Evolutionary conservation across 1,140 invertebrate species (phyloP), one percentile per base, ranked within the genome.

Genomic region (Ridgeia piscesae): DNA sequence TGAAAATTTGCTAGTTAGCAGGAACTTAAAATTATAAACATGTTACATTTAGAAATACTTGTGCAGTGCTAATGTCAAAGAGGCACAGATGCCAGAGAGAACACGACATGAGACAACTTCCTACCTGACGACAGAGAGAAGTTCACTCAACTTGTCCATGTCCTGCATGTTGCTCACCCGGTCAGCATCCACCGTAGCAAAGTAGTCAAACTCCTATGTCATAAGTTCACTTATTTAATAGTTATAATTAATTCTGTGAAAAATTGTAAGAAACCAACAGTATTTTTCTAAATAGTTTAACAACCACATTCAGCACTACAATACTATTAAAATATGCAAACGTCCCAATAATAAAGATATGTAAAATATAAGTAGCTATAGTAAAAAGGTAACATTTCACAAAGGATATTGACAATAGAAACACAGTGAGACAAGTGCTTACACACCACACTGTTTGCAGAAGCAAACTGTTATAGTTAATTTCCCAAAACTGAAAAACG

Each of bases 111-210:
- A 34, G 34, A 90, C 34, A 35, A 14, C 34, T 34, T 92, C 92
- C 92, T 94, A 96, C 95, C 94, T 94, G 35, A 92, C 93, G 1
- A 96, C 92, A 58, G 95, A 97, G 35, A 98, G 96, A 9, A 97
- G 96, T 95, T 99, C 98, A 95, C 98, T 98, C 42, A 99, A 97
- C 96, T 98, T 98, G 95, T 99, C 98, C 4, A 99, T 97, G 91
- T 97, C 98, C 91, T 98, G 97, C 97, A 99, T 98, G 94, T 99
- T 97, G 90, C 97, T 96, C 0, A 99, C 97, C 93, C 96, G 97
- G 95, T 99, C 97, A 42, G 97, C 96, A 35, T 98, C 97, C 94
- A 97, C 97, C 88, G 96, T 95, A 35, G 97, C 97, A 96, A 97
- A 99, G 95, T 99, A 99, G 95, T 98, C 97, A 93, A 97, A 97